Evolutionary conservation across 2,888 invertebrate genomes (phyloP).

Genomic region (Agelastica alni): DNA sequence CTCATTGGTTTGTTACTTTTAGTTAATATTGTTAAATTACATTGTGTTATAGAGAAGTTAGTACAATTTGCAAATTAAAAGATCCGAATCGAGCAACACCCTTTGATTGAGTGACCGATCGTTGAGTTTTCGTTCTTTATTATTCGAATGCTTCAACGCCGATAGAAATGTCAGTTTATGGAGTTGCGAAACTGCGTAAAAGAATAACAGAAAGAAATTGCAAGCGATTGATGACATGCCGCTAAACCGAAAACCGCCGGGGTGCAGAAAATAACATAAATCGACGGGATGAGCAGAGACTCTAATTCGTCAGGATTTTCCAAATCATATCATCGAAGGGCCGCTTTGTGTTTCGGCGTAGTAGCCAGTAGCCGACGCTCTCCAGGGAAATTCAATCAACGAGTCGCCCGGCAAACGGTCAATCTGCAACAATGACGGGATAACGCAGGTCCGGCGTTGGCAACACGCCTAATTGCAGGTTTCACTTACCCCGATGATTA

Average conservation of each 20-base stretch:
- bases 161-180: too few relatives aligned
- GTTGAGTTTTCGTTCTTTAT: too few relatives aligned
- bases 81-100: too few relatives aligned
- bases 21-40: too few relatives aligned
- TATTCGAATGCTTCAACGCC: too few relatives aligned
- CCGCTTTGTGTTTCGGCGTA: slow-evolving; percentile 41
- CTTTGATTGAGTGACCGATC: too few relatives aligned
- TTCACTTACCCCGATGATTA: slow-evolving; percentile 11
- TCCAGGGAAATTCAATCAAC: slow-evolving; percentile 55
- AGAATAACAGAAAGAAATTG: neutral
- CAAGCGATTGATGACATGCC: slow-evolving; percentile 26
- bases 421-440: slow-evolving; percentile 34
- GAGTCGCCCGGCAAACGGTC: slow-evolving; percentile 41
- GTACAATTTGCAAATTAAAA: too few relatives aligned
- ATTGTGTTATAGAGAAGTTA: too few relatives aligned
- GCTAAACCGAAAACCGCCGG: slow-evolving; percentile 8
- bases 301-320: slow-evolving; percentile 43
- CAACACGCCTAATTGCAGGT: slow-evolving; percentile 21
- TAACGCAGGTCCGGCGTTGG: slow-evolving; percentile 30
- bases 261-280: slow-evolving; percentile 34
- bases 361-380: slow-evolving; percentile 38
- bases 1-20: too few relatives aligned
- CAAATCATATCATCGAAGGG: slow-evolving; percentile 48
- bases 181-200: too few relatives aligned
- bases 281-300: slow-evolving; percentile 36